Evolutionary conservation across 1,140 invertebrate genomes (phyloP).

Genomic region (Leptinotarsa undecemlineata): DNA sequence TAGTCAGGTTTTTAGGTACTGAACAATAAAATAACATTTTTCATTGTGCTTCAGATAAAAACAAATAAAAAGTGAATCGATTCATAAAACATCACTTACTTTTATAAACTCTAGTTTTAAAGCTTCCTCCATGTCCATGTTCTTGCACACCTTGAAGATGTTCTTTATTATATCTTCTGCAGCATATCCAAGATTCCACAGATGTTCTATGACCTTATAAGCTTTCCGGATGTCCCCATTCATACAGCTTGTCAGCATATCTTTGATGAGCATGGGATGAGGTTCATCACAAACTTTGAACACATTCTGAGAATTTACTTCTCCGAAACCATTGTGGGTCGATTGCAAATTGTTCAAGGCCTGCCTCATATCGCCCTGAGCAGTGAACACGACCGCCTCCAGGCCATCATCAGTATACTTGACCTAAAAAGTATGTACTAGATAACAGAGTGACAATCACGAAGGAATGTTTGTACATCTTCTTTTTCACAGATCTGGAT

Average conservation of each 20-base stretch:
- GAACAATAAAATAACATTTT: background rate
- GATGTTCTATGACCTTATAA: slow-evolving; percentile 82
- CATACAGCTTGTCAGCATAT: slow-evolving; percentile 88
- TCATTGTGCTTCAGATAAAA: background rate
- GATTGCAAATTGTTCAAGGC: slow-evolving; percentile 98
- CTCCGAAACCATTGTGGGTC: slow-evolving; percentile 91
- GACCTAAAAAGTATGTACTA: slow-evolving; percentile 56
- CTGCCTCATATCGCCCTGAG: slow-evolving; percentile 98
- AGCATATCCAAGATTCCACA: slow-evolving; percentile 94
- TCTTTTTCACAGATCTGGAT: slow-evolving; percentile 77
- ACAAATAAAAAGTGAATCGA: background rate
- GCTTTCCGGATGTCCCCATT: slow-evolving; percentile 84
- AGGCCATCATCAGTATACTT: slow-evolving; percentile 92
- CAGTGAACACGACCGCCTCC: slow-evolving; percentile 96
- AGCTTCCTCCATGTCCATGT: slow-evolving; percentile 77
- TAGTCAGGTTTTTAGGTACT: background rate
- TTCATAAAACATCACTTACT: slow-evolving; percentile 56
- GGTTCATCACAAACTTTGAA: slow-evolving; percentile 99
- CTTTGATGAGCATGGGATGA: slow-evolving; percentile 90
- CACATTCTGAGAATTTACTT: slow-evolving; percentile 93
- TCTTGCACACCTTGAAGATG: slow-evolving; percentile 92
- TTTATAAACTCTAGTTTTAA: slow-evolving; percentile 87
- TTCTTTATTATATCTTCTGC: slow-evolving; percentile 95
- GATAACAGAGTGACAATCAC: background rate
- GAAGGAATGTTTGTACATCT: slow-evolving; percentile 60